Conservation (phyloP, 1,140 invertebrate species). For the Drosophila leontia region DNA sequence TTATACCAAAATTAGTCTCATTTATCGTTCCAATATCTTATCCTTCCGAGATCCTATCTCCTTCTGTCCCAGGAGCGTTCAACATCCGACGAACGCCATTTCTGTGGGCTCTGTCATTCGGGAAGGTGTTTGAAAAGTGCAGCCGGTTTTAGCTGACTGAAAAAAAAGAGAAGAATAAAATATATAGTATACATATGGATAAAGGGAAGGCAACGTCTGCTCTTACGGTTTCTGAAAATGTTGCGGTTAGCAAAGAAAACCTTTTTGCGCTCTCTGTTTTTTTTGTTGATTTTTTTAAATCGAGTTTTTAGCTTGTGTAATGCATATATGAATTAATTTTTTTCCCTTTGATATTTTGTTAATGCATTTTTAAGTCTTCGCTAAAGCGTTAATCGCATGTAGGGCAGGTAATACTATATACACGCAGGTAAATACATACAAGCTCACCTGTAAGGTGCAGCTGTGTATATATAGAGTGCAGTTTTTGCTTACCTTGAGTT, state of each 20-base stretch:
- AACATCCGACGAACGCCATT: constrained; percentile 59
- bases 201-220: constrained; percentile 27
- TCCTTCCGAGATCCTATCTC: constrained; percentile 15
- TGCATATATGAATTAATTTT: constrained; percentile 74
- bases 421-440: background rate
- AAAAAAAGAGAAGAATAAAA: background rate
- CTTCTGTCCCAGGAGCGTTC: constrained; percentile 29
- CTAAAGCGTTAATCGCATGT: constrained; percentile 35
- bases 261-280: constrained; percentile 37
- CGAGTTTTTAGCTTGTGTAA: constrained; percentile 58
- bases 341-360: constrained; percentile 48
- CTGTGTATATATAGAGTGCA: constrained; percentile 1
- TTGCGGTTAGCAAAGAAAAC: constrained; percentile 80
- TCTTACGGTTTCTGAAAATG: constrained; percentile 77
- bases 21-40: background rate
- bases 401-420: constrained; percentile 32
- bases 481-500: constrained; percentile 40
- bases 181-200: background rate
- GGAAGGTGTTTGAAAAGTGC: constrained; percentile 71
- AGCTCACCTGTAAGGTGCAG: no score
- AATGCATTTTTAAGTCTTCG: constrained; percentile 81
- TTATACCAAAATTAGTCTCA: background rate
- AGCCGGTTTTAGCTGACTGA: constrained; percentile 51
- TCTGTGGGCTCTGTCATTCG: constrained; percentile 26
- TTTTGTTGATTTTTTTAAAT: background rate